Evolutionary conservation across 2,797 vertebrate genomes (phyloP).

Genomic region (Enteromius afrohamiltoni): DNA sequence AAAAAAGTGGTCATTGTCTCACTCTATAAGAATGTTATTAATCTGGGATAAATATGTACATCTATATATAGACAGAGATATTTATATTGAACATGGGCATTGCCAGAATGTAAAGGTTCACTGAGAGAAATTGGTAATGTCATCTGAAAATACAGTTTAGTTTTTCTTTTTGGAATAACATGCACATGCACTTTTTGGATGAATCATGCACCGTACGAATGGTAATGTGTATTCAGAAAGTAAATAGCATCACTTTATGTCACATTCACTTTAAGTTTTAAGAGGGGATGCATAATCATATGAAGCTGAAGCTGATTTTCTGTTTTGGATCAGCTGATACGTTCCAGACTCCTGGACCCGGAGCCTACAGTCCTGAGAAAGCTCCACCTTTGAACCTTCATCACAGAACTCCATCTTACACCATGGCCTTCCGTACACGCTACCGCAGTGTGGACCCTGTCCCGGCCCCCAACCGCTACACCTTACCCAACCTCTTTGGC

Average conservation of each 20-base stretch:
- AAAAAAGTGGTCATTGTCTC: too few relatives aligned
- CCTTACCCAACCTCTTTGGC: conserved; percentile 83
- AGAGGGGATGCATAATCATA: background rate
- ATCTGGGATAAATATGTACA: background rate
- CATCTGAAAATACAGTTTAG: background rate
- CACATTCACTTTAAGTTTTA: background rate
- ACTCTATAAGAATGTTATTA: too few relatives aligned
- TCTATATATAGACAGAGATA: too few relatives aligned
- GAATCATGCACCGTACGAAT: background rate
- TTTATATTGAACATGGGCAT: background rate
- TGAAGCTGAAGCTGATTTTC: background rate
- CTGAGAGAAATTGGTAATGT: background rate
- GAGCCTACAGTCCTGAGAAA: conserved; percentile 86
- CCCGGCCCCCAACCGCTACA: conserved; percentile 87
- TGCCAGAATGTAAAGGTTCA: background rate
- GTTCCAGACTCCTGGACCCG: conserved; percentile 83
- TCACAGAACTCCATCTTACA: conserved; percentile 80
- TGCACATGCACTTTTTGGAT: background rate
- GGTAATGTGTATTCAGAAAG: background rate
- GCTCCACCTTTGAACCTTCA: conserved; percentile 76
- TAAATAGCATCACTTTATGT: background rate
- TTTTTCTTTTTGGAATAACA: background rate
- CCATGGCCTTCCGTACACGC: conserved; percentile 80
- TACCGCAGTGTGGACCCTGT: conserved; percentile 76
- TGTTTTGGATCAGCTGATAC: conserved; percentile 1